Percentiles rank a stretch among this genome's conserved stretches.
phyloP scores from a whole-genome alignment of 2,113 vertebrate species.

The Lepus americanus region DNA sequence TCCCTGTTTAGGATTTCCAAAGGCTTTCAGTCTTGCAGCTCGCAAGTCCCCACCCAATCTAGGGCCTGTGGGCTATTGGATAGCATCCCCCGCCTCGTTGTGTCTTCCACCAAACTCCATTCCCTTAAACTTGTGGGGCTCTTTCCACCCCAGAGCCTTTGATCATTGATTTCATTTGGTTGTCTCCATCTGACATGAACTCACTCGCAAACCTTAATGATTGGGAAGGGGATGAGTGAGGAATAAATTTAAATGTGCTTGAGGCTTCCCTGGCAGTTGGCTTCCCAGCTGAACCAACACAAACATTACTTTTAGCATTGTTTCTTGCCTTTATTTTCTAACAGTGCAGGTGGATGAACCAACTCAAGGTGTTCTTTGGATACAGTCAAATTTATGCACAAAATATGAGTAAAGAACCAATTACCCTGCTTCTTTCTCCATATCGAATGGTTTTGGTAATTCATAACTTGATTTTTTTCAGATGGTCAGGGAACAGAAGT shows the following conservation, averaged over 20 bases:
- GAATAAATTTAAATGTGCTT: background rate
- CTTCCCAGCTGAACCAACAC: background rate
- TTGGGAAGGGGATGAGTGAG: background rate
- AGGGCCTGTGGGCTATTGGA: background rate
- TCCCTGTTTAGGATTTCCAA: background rate
- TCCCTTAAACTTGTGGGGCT: background rate
- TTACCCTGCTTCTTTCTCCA: background rate
- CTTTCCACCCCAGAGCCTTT: background rate
- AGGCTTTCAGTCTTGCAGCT: background rate
- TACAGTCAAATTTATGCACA: background rate
- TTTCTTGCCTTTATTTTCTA: background rate
- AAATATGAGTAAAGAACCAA: background rate
- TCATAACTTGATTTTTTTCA: slow-evolving; percentile 18
- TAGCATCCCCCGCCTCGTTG: background rate
- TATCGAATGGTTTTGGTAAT: background rate
- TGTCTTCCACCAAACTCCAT: background rate
- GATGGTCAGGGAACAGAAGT: background rate
- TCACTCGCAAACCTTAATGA: background rate
- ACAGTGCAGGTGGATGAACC: background rate
- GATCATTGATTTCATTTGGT: background rate
- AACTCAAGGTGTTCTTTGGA: background rate
- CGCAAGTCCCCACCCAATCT: background rate
- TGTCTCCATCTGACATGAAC: background rate
- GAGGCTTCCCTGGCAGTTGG: background rate
- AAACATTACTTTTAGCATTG: background rate